phyloP scores from a whole-genome alignment of 2,797 vertebrate species.

The Eidolon dupreanum region DNA sequence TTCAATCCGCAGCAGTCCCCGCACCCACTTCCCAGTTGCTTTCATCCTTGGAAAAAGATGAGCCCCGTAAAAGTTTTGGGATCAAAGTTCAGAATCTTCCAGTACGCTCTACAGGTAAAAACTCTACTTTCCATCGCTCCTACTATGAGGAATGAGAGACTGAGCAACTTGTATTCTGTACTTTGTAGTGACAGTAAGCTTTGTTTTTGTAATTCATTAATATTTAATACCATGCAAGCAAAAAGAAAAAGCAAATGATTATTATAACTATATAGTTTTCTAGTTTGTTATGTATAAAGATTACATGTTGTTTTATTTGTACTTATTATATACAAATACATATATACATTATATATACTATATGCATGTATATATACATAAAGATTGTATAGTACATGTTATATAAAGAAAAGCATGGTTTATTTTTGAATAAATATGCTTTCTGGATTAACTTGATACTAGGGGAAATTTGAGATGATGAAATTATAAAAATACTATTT shows the following conservation, averaged over 20 bases:
- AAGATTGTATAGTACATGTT: background rate
- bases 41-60: constrained; percentile 96
- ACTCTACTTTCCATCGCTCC: background rate
- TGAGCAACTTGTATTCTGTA: background rate
- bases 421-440: background rate
- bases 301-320: background rate
- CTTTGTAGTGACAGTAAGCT: background rate
- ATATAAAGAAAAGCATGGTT: background rate
- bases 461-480: background rate
- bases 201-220: background rate
- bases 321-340: background rate
- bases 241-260: constrained; percentile 3
- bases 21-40: constrained; percentile 94
- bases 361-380: background rate
- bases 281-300: background rate
- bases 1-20: constrained; percentile 96
- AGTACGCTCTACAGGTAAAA: constrained; percentile 97
- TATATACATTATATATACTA: background rate
- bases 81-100: constrained; percentile 99
- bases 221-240: background rate
- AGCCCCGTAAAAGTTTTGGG: constrained; percentile 98
- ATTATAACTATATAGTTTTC: background rate
- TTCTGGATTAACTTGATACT: constrained; percentile 47
- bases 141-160: rapidly evolving
- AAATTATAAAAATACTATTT: constrained; percentile 19